phyloP scores from a whole-genome alignment of 2,888 invertebrate genomes.

The Plusia festucae region DNA sequence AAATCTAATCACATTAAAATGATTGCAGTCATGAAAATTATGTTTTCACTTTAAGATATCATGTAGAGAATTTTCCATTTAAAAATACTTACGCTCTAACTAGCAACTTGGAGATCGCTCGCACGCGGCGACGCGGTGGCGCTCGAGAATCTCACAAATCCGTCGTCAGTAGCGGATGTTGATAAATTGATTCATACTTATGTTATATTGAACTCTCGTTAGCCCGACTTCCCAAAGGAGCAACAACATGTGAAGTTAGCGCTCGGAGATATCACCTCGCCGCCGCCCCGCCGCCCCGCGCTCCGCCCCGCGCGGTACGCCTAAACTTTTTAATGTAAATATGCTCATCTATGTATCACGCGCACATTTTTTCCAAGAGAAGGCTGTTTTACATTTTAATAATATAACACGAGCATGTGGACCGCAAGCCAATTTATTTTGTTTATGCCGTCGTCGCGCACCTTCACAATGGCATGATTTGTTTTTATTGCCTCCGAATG shows the following conservation, averaged over 20 bases:
- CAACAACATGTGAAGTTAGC: conserved; percentile 50
- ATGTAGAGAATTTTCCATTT: not conserved
- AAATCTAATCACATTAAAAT: not conserved
- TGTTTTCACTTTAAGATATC: not conserved
- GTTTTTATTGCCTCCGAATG: conserved; percentile 51
- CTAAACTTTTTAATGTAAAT: conserved; percentile 45
- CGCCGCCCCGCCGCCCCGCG: conserved; percentile 6
- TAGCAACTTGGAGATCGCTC: not conserved
- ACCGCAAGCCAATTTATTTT: conserved; percentile 45
- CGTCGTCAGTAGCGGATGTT: conserved; percentile 53
- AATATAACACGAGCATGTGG: conserved; percentile 26
- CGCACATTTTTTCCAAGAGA: conserved; percentile 33
- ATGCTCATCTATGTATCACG: conserved; percentile 29
- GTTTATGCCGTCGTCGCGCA: conserved; percentile 32
- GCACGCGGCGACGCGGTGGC: not conserved
- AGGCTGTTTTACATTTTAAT: conserved; percentile 49
- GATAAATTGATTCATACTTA: conserved; percentile 64
- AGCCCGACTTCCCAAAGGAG: conserved; percentile 34
- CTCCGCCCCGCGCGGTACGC: conserved; percentile 9
- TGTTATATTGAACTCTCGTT: conserved; percentile 64
- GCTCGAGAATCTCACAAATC: conserved; percentile 41
- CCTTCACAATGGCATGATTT: conserved; percentile 47
- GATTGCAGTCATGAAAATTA: not conserved
- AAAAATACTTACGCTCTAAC: not conserved
- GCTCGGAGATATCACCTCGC: conserved; percentile 17